Conservation (phyloP, 2,888 invertebrate genomes). For the Phoenoteleia sp. region DNA sequence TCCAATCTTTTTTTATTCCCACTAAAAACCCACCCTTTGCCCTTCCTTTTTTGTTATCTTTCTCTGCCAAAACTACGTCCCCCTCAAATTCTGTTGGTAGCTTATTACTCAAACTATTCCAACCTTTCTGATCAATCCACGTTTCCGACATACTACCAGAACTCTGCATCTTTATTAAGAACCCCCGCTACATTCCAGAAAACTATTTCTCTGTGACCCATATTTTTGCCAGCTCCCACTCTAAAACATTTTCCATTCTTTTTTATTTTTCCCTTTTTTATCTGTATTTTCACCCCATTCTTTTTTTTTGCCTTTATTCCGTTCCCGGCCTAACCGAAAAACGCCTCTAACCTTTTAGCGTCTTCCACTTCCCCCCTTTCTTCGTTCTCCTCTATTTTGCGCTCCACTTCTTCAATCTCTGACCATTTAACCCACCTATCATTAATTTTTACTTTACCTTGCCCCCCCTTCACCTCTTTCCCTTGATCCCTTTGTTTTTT, state of each 20-base stretch:
- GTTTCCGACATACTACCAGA: not conserved
- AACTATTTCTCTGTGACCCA: not conserved
- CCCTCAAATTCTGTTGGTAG: not conserved
- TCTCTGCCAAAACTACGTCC: not conserved
- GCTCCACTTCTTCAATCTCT: not conserved
- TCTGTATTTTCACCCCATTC: not conserved
- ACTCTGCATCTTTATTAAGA: not conserved
- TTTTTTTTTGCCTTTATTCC: not conserved
- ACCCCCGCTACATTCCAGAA: not conserved
- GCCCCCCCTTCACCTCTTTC: slow-evolving; percentile 10
- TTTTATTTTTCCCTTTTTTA: not conserved
- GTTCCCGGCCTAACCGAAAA: slow-evolving; percentile 41
- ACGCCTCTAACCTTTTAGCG: not conserved
- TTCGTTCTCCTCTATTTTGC: too few relatives aligned
- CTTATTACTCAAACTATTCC: not conserved
- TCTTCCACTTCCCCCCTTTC: slow-evolving; percentile 14
- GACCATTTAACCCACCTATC: not conserved
- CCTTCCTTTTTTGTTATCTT: not conserved
- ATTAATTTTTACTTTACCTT: not conserved
- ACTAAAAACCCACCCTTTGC: not conserved
- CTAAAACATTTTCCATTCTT: too few relatives aligned
- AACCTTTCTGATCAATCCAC: not conserved
- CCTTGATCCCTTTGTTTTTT: slow-evolving; percentile 1
- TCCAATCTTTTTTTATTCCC: not conserved
- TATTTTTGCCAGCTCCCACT: too few relatives aligned